A percentile compares a stretch with the other conserved stretches of the same genome.
These are phyloP conservation scores for Pachycephala philippinensis DNA, from an alignment of 2,113 vertebrate genomes.

Conservation along the genomic window DNA sequence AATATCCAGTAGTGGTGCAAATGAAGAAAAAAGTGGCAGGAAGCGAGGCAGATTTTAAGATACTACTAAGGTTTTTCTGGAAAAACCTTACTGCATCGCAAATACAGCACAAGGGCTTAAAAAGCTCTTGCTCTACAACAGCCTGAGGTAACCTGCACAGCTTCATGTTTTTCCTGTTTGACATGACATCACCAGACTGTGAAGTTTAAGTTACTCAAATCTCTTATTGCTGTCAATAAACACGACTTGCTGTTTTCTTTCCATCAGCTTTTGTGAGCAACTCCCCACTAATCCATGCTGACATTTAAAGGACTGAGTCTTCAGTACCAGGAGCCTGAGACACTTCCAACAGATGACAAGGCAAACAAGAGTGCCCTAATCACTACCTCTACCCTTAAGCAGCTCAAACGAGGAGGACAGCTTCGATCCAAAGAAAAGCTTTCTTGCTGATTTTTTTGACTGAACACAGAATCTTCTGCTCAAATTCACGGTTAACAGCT, in stretches of 20 bases:
- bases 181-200: background rate
- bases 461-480: background rate
- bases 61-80: rapidly evolving
- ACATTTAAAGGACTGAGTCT: background rate
- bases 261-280: background rate
- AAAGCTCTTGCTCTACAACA: background rate
- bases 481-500: background rate
- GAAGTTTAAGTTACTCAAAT: background rate
- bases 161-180: background rate
- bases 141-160: background rate
- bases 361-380: background rate
- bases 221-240: background rate
- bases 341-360: background rate
- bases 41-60: background rate
- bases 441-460: background rate
- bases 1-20: background rate
- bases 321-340: background rate
- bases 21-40: background rate
- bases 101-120: background rate
- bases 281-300: background rate
- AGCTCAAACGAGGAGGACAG: background rate
- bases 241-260: background rate
- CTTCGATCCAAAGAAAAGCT: background rate
- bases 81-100: background rate
- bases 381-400: background rate